Conservation (phyloP, 92 coral and sea anemone species). For the Parazoanthus darwini region DNA sequence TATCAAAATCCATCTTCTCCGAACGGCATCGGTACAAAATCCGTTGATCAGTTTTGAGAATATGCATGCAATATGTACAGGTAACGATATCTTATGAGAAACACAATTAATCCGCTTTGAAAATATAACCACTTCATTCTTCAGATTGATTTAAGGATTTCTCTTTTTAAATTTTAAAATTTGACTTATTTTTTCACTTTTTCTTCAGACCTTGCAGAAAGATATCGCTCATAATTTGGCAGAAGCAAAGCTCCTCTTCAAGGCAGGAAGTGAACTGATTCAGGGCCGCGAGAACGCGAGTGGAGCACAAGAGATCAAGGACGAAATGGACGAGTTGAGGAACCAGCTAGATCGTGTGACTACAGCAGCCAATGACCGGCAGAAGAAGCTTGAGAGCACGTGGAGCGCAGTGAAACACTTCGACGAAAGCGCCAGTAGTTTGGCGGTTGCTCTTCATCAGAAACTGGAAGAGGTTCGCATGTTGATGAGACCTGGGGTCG, state of each 20-base stretch:
- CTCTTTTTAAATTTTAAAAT: background rate
- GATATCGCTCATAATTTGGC: conserved; percentile 69
- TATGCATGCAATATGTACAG: too few species aligned
- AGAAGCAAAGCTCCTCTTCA: conserved; percentile 70
- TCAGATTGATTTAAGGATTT: background rate
- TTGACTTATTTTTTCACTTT: background rate
- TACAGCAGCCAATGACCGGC: conserved; percentile 73
- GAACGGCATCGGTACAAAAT: too few species aligned
- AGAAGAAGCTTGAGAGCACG: conserved; percentile 79
- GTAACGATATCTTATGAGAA: too few species aligned
- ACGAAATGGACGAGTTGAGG: conserved; percentile 73
- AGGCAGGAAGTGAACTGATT: conserved; percentile 79
- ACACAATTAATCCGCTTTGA: too few species aligned
- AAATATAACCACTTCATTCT: too few species aligned
- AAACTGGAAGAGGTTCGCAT: conserved; percentile 55
- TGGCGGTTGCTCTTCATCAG: conserved; percentile 60
- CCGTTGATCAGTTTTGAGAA: too few species aligned
- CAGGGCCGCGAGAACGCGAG: conserved; percentile 87
- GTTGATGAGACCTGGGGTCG: conserved; percentile 60
- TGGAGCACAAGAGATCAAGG: conserved; percentile 86
- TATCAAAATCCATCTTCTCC: too few species aligned
- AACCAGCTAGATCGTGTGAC: conserved; percentile 73
- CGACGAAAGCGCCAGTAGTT: conserved; percentile 63
- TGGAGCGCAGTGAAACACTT: conserved; percentile 80
- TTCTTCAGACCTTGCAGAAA: conserved; percentile 76